phyloP scores from a whole-genome alignment of 1,140 invertebrate genomes.

The Trichonephila inaurata region DNA sequence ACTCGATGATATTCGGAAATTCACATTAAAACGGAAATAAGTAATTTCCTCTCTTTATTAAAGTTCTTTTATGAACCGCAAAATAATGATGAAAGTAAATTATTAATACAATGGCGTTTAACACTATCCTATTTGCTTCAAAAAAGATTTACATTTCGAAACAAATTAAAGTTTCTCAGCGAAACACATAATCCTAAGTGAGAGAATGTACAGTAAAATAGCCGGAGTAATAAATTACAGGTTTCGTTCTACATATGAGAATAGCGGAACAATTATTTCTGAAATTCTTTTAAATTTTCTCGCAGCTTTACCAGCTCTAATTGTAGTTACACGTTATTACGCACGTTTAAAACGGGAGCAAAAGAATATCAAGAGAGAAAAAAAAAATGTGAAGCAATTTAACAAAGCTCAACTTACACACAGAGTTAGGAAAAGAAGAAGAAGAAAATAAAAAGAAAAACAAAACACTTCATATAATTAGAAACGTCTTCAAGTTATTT shows the following conservation, averaged over 20 bases:
- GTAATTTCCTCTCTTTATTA: background rate
- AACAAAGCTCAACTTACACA: background rate
- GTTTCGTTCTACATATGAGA: background rate
- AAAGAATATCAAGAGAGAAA: background rate
- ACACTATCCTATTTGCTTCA: background rate
- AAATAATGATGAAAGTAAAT: background rate
- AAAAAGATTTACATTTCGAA: background rate
- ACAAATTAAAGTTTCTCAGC: background rate
- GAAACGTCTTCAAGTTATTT: constrained; percentile 28
- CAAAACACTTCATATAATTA: constrained; percentile 40
- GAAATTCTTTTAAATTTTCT: background rate
- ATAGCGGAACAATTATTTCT: background rate
- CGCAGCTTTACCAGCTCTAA: background rate
- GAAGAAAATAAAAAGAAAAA: background rate
- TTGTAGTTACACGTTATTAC: constrained; percentile 26
- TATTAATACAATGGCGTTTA: constrained; percentile 11
- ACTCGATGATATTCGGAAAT: background rate
- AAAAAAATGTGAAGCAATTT: constrained; percentile 19
- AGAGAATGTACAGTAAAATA: background rate
- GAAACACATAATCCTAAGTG: background rate
- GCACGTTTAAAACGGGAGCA: background rate
- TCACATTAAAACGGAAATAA: constrained; percentile 3
- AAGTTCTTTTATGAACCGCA: background rate
- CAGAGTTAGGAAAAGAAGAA: background rate
- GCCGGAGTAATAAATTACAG: background rate